Evolutionary conservation across 2,113 vertebrate species (phyloP).

Genomic region (Stigmatopora argus): DNA sequence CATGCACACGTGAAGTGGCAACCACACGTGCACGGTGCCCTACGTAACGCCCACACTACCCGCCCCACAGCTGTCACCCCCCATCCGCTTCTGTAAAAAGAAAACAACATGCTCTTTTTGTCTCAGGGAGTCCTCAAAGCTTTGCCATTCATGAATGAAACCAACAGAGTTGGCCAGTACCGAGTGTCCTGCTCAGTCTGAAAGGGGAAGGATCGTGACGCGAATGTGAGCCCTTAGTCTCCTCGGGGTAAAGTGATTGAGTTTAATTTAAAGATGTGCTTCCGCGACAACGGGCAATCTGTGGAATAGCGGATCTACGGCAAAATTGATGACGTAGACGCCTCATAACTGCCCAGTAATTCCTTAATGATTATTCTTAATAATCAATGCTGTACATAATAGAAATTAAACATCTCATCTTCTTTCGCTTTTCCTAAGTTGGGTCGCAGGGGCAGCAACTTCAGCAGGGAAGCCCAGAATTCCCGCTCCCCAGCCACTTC

Average conservation of each 20-base stretch:
- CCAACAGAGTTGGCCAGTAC: conserved; percentile 44
- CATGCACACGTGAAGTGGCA: conserved; percentile 11
- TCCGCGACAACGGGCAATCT: background rate
- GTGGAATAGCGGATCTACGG: background rate
- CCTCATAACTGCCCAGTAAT: background rate
- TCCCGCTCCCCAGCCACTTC: no score
- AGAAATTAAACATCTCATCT: background rate
- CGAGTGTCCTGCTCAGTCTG: conserved; percentile 52
- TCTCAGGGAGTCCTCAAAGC: conserved; percentile 40
- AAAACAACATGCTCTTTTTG: conserved; percentile 24
- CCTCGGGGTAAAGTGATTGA: conserved; percentile 46
- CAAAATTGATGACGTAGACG: background rate
- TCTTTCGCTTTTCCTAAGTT: background rate
- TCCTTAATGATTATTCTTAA: background rate
- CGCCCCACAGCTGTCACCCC: background rate
- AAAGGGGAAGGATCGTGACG: conserved; percentile 57
- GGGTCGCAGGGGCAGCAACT: no score
- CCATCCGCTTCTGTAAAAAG: background rate
- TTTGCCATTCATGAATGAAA: conserved; percentile 50
- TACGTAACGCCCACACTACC: background rate
- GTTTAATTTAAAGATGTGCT: conserved; percentile 34
- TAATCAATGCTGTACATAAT: background rate
- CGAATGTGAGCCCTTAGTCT: conserved; percentile 48
- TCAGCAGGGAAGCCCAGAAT: no score
- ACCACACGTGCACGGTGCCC: conserved; percentile 1